Conservation (phyloP, 2,113 vertebrate genomes). For the Okapia johnstoni region DNA sequence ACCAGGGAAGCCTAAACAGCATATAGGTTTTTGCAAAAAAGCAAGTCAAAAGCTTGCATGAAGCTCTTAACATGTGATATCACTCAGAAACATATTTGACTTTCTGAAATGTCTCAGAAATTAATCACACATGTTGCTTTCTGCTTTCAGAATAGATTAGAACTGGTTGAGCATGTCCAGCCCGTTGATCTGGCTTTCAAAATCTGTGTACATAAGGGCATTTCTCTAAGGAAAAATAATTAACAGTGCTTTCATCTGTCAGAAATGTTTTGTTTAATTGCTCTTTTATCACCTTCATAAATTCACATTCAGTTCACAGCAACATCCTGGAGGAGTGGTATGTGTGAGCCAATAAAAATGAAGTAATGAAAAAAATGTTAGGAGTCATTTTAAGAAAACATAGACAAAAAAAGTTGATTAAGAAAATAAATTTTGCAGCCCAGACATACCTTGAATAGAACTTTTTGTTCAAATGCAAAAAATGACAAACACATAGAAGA, state of each 20-base stretch:
- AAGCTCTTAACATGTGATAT: background rate
- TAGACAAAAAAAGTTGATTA: conserved; percentile 23
- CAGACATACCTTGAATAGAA: background rate
- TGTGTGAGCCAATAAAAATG: background rate
- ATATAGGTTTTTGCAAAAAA: background rate
- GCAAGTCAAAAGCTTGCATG: background rate
- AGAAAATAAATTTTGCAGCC: conserved; percentile 18
- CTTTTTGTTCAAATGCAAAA: background rate
- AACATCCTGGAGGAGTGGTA: background rate
- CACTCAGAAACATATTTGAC: background rate
- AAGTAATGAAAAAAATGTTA: conserved; percentile 22
- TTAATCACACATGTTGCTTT: conserved; percentile 40
- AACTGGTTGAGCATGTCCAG: conserved; percentile 35
- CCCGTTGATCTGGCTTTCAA: background rate
- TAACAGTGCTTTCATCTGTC: background rate
- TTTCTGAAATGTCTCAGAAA: conserved; percentile 31
- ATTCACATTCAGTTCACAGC: background rate
- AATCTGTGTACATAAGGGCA: background rate
- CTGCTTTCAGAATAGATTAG: conserved; percentile 26
- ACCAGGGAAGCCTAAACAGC: background rate
- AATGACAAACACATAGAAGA: background rate
- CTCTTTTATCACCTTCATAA: background rate
- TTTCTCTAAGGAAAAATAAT: background rate
- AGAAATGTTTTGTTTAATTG: background rate
- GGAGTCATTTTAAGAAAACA: background rate